These are phyloP conservation scores for Oreocharis arfaki DNA, from an alignment of 2,113 vertebrate species.

Conservation along the genomic window DNA sequence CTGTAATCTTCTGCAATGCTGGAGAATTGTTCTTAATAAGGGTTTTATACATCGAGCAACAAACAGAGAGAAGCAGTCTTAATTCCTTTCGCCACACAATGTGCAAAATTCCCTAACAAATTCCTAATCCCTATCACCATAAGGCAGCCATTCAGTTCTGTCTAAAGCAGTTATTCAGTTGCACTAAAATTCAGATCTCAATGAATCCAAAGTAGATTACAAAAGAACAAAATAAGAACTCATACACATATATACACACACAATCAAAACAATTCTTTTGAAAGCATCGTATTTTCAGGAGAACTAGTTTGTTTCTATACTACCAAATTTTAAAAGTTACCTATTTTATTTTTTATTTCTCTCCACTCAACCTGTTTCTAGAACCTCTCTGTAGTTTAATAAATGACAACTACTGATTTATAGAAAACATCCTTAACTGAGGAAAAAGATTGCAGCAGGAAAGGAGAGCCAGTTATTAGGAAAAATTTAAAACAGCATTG, in stretches of 20 bases:
- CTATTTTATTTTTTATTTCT: not conserved
- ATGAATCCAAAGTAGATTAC: not conserved
- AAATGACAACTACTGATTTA: not conserved
- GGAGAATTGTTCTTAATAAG: not conserved
- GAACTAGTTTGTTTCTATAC: not conserved
- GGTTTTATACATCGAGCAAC: not conserved
- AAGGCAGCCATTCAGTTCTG: not conserved
- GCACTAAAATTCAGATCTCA: not conserved
- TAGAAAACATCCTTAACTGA: not conserved
- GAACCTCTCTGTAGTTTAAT: not conserved
- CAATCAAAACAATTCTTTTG: not conserved
- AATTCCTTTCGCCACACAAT: not conserved
- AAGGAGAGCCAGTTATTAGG: rapidly evolving
- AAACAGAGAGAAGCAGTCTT: not conserved
- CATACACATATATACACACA: not conserved
- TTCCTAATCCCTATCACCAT: not conserved
- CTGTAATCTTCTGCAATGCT: not conserved
- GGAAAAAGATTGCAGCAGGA: not conserved
- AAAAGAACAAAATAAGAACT: not conserved
- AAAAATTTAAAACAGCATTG: not conserved
- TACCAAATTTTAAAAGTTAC: not conserved
- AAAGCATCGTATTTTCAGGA: not conserved
- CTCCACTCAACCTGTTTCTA: not conserved
- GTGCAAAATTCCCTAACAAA: not conserved
- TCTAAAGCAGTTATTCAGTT: not conserved